Evolutionary conservation across 2,888 invertebrate genomes (phyloP).

Genomic region (Calameuta filiformis): DNA sequence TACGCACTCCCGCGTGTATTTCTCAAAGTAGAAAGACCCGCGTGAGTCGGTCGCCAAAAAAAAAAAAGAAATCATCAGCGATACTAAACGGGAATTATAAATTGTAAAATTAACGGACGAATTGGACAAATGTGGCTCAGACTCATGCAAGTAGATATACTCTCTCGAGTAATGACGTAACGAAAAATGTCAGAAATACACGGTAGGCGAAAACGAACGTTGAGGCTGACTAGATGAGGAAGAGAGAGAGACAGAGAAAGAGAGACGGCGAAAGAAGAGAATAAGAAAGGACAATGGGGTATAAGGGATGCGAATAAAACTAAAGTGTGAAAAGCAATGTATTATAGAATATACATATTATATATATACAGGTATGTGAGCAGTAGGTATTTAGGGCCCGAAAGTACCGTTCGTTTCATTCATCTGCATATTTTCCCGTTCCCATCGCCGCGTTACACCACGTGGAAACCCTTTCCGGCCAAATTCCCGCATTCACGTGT

Average conservation of each 20-base stretch:
- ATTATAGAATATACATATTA: constrained; percentile 48
- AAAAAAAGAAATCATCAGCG: neutral
- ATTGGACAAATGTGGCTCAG: neutral
- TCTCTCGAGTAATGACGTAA: neutral
- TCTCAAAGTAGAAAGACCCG: neutral
- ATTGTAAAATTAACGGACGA: neutral
- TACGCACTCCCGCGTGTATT: neutral
- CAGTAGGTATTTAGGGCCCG: constrained; percentile 45
- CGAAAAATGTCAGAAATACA: neutral
- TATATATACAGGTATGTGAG: constrained; percentile 39
- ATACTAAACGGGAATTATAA: constrained; percentile 3
- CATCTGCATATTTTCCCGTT: constrained; percentile 29
- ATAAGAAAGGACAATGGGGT: constrained; percentile 23
- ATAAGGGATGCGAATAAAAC: neutral
- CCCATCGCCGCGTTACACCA: neutral
- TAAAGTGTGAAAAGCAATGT: constrained; percentile 35
- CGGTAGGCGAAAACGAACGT: neutral
- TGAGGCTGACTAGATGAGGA: neutral
- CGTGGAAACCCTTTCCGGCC: constrained; percentile 9
- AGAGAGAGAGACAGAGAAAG: constrained; percentile 8
- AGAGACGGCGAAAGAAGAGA: constrained; percentile 22
- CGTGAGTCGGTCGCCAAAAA: neutral
- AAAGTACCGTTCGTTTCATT: constrained; percentile 42
- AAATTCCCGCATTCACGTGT: neutral
- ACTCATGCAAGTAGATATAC: neutral